Base-by-base conservation (phyloP, 2,797 vertebrate genomes). In the Lagodon rhomboides region DNA sequence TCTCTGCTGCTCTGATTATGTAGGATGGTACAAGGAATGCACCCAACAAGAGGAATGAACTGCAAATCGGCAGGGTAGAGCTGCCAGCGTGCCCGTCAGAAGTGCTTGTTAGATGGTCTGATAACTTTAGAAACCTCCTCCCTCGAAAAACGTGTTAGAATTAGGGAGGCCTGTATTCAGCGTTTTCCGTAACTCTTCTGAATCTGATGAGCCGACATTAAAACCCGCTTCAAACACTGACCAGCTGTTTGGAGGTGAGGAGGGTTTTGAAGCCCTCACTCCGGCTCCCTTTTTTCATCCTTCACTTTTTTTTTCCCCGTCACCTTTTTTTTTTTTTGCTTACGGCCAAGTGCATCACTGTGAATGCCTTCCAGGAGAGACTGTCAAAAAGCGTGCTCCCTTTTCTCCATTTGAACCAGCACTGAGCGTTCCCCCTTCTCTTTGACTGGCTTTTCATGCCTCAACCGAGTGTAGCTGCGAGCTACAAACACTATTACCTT, bases 291-390 rank as follows among this genome's bases (percentile, higher is more conserved):
- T 38, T 53, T 41, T 41, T 25, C 9, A 17, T 18, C 22, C 0
- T 1, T 67, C 11, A 22, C 43, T 41, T 30, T 59, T 9, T 34
- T 49, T 34, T 27, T 6, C 30, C 60, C 30, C 1, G 62, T 25
- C 43, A 58, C 7, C 38, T 61, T 34, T 30, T 34, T 34, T 34
- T 34, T 34, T 43, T 53, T 53, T 9, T 54, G 23, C 43, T 20
- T 50, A 7, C 44, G 27, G 41, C 62, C n/a, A 0, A 49, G 22
- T 41, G 17, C 17, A 50, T 41, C 72, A 27, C 54, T 4, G 38
- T 16, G 46, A 59, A 41, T 50, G 63, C 47, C 13, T 65, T 75
- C 13, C 53, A 66, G 62, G 22, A 60, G 54, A 58, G 5, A 13
- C 11, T 49, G 27, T 62, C 22, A 38, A 12, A 41, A 59, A 20